Base-by-base conservation (phyloP, 2,113 vertebrate genomes). In the Tenebrosternarchus preto region DNA sequence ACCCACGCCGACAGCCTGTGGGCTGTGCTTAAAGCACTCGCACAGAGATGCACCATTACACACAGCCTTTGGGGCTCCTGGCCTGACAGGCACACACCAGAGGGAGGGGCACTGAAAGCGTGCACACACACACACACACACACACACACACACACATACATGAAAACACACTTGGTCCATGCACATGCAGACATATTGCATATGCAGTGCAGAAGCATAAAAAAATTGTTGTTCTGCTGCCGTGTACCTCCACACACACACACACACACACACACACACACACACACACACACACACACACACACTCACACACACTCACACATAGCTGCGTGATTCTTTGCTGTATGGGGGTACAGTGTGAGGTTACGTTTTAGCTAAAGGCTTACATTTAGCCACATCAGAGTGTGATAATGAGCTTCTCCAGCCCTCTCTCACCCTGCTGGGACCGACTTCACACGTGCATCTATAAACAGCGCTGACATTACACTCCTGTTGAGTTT, bases 21-120 rank as follows among this genome's bases (percentile, higher is more conserved):
- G 75, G 76, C 73, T 83, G 71, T 83, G 83, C 69, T 86, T 83
- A 82, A 83, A 33, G 82, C 80, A 60, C 78, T 82, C 72, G 72
- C 85, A 73, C 86, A 53, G 83, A 61, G 68, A 64, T 57, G 84
- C 82, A 81, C 82, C 86, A 88, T 88, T 88, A 88, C 84, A 60
- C 71, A 56, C 33, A 55, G 81, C 76, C 76, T 76, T 83, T 43
- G 56, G 69, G 75, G 81, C 61, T 36, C 24, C 22, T 25, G 53
- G 64, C 67, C 50, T 88, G 87, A 87, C 87, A 83, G 85, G 66
- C 69, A 59, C 71, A 46, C 29, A 55, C 77, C 59, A 19, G 19
- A 55, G 60, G 27, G 76, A 78, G 9, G 11, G 43, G 43, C 43
- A 15, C 43, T 9, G 43, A 9, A 50, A 9, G 15, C 43, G 11